phyloP scores from a whole-genome alignment of 2,888 invertebrate species.

The Brachyopa scutellaris region DNA sequence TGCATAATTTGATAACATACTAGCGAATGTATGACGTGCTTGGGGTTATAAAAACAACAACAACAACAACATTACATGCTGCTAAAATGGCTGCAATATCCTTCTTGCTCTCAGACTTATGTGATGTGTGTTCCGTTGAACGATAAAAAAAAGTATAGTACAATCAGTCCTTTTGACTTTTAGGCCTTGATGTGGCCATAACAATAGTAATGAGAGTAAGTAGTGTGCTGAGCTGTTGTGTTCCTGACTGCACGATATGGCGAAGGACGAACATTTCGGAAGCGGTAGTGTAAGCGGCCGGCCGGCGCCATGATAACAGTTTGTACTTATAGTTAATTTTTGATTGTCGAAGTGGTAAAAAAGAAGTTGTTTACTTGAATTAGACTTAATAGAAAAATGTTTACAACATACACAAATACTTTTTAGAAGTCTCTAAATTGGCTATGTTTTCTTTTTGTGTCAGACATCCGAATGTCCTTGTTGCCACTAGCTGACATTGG shows the following conservation, averaged over 20 bases:
- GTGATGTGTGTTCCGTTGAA: background rate
- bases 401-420: too few relatives aligned
- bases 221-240: background rate
- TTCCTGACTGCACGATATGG: background rate
- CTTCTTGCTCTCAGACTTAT: too few relatives aligned
- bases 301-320: background rate
- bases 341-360: background rate
- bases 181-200: background rate
- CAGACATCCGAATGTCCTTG: too few relatives aligned
- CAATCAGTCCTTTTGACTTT: constrained; percentile 1
- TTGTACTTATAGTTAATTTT: background rate
- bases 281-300: background rate
- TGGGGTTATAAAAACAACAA: background rate
- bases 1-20: constrained; percentile 5
- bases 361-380: too few relatives aligned
- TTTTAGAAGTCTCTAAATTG: too few relatives aligned
- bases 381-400: too few relatives aligned
- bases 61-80: background rate
- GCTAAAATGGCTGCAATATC: background rate
- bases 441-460: too few relatives aligned
- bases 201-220: background rate
- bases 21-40: background rate
- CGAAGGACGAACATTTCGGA: background rate
- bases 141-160: background rate
- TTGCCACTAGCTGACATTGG: too few relatives aligned